A percentile compares a stretch with the other conserved stretches of the same genome.
Conservation (phyloP, 2,888 invertebrate genomes). For the Nomada fabriciana region DNA sequence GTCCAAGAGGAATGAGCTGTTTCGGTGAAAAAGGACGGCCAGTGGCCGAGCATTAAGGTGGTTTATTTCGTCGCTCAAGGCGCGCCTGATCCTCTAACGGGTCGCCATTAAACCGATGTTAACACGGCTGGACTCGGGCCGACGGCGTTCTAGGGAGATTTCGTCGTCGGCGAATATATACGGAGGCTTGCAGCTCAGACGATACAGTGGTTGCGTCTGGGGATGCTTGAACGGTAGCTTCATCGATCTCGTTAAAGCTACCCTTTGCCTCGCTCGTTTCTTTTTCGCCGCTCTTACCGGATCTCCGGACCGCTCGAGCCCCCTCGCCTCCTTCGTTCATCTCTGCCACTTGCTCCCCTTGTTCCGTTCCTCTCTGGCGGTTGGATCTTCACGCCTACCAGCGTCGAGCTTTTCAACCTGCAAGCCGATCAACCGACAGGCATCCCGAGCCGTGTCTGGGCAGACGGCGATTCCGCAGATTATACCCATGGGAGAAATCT, state of each 20-base stretch:
- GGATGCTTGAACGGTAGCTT: slow-evolving; percentile 66
- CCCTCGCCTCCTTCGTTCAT: not conserved
- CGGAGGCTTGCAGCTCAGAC: slow-evolving; percentile 25
- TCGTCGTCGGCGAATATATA: not conserved
- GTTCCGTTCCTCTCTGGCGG: not conserved
- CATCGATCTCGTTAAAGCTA: slow-evolving; percentile 80
- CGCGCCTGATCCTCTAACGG: slow-evolving; percentile 55
- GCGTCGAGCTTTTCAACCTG: slow-evolving; percentile 42
- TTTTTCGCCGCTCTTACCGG: slow-evolving; percentile 49
- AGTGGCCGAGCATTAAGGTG: slow-evolving; percentile 52
- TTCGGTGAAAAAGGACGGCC: slow-evolving; percentile 47
- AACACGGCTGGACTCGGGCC: slow-evolving; percentile 53
- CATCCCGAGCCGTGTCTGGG: slow-evolving; percentile 23
- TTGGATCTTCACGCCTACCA: slow-evolving; percentile 36
- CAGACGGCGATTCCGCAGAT: slow-evolving; percentile 69
- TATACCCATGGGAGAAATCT: slow-evolving; percentile 74
- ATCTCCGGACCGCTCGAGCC: slow-evolving; percentile 43
- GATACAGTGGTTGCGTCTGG: slow-evolving; percentile 35
- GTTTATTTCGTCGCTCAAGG: slow-evolving; percentile 67
- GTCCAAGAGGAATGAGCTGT: slow-evolving; percentile 42
- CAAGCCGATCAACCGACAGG: slow-evolving; percentile 13
- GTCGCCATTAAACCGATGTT: slow-evolving; percentile 69
- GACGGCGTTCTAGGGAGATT: slow-evolving; percentile 19
- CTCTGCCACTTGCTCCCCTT: not conserved
- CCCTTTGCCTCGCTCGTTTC: slow-evolving; percentile 69